Base-by-base conservation (phyloP, 1,140 invertebrate species). In the Pseudomyrmex dendroicus region DNA sequence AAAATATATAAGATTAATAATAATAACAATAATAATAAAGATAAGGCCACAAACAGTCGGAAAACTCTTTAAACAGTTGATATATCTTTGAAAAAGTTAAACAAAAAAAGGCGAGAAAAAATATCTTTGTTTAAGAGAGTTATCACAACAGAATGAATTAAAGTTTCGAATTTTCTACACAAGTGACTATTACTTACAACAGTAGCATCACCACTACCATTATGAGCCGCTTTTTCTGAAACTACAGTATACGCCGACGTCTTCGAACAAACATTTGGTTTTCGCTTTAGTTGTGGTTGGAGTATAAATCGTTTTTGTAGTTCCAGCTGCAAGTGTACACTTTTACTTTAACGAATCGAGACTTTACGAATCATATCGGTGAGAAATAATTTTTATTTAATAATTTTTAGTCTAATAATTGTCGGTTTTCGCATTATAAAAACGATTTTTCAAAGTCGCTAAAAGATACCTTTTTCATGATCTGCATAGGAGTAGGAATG, bases 191-290 rank as follows among this genome's bases (percentile, higher is more conserved):
- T 57, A 80, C 83, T 88, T 63, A 90, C 86, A n/a, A 70, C 25
- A 10, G 35, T 44, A 2, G 63, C 77, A 20, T 88, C 86, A 2
- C 35, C 62, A 15, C 59, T 61, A 15, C 48, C 72, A 20, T 59
- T 67, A 35, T 56, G 13, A 2, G 66, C 22, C 1, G 20, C 3
- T 10, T 85, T 89, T 44, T 83, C 80, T 8, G 84, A 56, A 52
- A 88, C 87, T 25, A 90, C 77, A 9, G 89, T 50, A 3, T 90
- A 90, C 2, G 77, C 85, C 0, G 89, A 82, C 35, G 80, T 59
- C 72, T 72, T 88, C 2, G 89, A 64, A 17, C 68, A 59, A 4
- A 46, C 15, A 4, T 0, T 68, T 20, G 77, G 56, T 54, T 87
- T 90, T 15, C 83, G 77, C 46, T 83, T 78, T 10, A 90, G 50